Evolutionary conservation across 2,888 invertebrate genomes (phyloP).

Genomic region (Drosophila nr. perissopoda): DNA sequence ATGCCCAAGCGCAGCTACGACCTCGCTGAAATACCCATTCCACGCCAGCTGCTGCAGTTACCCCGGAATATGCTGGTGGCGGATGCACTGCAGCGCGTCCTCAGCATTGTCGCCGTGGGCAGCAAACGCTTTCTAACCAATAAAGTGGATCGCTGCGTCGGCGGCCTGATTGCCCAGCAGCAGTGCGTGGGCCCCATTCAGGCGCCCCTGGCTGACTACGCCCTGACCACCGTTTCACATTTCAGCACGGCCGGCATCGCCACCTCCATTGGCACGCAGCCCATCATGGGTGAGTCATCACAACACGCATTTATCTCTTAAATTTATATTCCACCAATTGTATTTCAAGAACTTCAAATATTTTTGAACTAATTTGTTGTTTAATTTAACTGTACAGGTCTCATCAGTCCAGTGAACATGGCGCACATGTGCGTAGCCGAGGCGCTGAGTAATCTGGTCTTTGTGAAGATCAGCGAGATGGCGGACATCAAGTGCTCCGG

Average conservation of each 20-base stretch:
- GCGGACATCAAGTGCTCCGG: constrained; percentile 98
- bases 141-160: constrained; percentile 97
- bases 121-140: constrained; percentile 98
- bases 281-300: constrained; percentile 89
- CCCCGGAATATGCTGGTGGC: constrained; percentile 79
- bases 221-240: constrained; percentile 94
- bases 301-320: not conserved
- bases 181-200: constrained; percentile 99
- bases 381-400: constrained; percentile 41
- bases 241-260: constrained; percentile 94
- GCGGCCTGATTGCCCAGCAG: constrained; percentile 97
- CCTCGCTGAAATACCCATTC: constrained; percentile 57
- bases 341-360: not conserved
- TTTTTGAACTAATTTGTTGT: not conserved
- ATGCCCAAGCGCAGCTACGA: constrained; percentile 91
- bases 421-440: constrained; percentile 98
- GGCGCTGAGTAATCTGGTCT: constrained; percentile 95
- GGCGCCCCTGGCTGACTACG: constrained; percentile 97
- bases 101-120: constrained; percentile 95
- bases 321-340: not conserved
- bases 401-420: constrained; percentile 92
- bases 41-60: constrained; percentile 83
- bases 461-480: constrained; percentile 88
- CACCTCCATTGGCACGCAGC: constrained; percentile 98
- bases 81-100: constrained; percentile 87